Evolutionary conservation across 2,888 invertebrate species (phyloP), one percentile per base, ranked within the genome.

Genomic region (Acleris laterana): DNA sequence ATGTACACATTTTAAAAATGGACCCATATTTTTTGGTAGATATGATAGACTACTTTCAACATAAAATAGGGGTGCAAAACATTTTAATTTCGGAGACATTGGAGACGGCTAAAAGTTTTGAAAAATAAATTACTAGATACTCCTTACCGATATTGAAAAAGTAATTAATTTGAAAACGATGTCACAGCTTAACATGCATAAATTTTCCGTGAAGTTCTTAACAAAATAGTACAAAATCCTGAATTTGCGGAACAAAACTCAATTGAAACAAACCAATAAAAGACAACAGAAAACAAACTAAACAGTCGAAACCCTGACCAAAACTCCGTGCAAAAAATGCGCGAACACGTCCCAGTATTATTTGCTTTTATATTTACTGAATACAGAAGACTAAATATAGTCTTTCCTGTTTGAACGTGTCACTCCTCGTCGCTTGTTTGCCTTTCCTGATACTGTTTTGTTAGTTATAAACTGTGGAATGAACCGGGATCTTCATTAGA

Each of bases 331-430:
- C 49, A 32, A 50, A 65, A 44, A 50, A 55, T 42, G 60, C 75
- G 83, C 82, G 85, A 84, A 89, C 90, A 90, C 85, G 86, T 87
- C 76, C 80, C 76, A 78, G 77, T 86, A 86, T 84, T 87, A 84
- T 84, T 87, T 75, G 57, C 70, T 63, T 68, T 68, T 66, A 68
- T 62, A 72, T 74, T 72, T 70, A 72, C 64, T 70, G 72, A 74
- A 72, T 70, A 72, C 64, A 71, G 72, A 75, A 72, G 74, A 69
- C 71, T 69, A 71, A 74, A 78, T 83, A 61, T 57, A 51, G 83
- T 87, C 63, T 72, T 76, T 78, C 74, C 70, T 77, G 76, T 80
- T 78, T 78, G 77, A 80, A 74, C 69, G 74, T 70, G 73, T 71
- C 51, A 50, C 59, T n/a, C 38, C 19, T 63, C 59, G 44, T 55